These are phyloP conservation scores for Ceramica pisi DNA, from an alignment of 2,888 invertebrate genomes.

Conservation along the genomic window DNA sequence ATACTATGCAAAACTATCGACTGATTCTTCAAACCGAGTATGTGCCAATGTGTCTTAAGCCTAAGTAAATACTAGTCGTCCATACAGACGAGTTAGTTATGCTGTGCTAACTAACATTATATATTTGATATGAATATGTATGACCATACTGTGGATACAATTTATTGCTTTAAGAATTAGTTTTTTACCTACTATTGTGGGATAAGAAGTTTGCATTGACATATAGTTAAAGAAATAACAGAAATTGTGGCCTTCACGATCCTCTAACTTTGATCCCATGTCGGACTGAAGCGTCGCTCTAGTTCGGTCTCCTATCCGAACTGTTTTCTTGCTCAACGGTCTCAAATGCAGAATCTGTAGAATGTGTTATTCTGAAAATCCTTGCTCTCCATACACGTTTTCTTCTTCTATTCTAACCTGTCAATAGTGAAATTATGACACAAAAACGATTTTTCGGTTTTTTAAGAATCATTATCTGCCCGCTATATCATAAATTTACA, in stretches of 20 bases:
- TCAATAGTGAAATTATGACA: no score
- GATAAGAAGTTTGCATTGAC: constrained; percentile 3
- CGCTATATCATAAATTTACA: no score
- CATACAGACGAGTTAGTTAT: constrained; percentile 14
- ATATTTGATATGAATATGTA: constrained; percentile 49
- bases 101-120: constrained; percentile 30
- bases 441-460: no score
- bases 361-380: no score
- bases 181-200: constrained; percentile 43
- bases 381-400: no score
- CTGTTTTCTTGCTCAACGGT: no score
- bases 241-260: background rate
- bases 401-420: no score
- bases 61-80: background rate
- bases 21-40: background rate
- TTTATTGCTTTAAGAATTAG: constrained; percentile 44
- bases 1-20: no score
- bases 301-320: background rate
- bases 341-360: no score
- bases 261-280: background rate
- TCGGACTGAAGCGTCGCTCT: no score
- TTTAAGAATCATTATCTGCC: no score
- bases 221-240: background rate
- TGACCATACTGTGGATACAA: constrained; percentile 30
- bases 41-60: background rate